A percentile compares a stretch with the other conserved stretches of the same genome.
Conservation (phyloP, 2,797 vertebrate genomes). For the Lacerta viridis region DNA sequence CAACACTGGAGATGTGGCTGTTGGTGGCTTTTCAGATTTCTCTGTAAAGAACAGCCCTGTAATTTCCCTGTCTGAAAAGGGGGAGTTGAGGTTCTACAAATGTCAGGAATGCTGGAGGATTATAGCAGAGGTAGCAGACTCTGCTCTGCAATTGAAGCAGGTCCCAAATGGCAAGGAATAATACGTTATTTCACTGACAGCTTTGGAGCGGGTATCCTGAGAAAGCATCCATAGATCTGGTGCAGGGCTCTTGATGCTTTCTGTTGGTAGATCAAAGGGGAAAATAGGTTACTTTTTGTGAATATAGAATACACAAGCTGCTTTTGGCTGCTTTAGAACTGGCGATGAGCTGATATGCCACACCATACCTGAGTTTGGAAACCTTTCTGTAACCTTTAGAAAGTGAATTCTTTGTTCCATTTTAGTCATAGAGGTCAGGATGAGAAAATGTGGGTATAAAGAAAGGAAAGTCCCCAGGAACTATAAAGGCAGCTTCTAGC, state of each 20-base stretch:
- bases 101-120: neutral
- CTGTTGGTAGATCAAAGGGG: conserved; percentile 20
- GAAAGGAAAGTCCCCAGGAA: neutral
- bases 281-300: conserved; percentile 25
- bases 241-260: neutral
- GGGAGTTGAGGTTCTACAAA: conserved; percentile 21
- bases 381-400: neutral
- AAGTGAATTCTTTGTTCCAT: neutral
- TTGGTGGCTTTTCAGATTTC: conserved; percentile 3
- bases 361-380: neutral
- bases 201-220: neutral
- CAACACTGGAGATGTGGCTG: neutral
- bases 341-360: neutral
- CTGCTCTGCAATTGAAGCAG: neutral
- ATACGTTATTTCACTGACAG: conserved; percentile 20
- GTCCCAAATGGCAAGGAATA: conserved; percentile 27
- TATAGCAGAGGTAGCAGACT: neutral
- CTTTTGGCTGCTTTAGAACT: conserved; percentile 6
- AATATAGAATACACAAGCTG: neutral
- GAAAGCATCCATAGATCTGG: neutral
- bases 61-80: conserved; percentile 43
- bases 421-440: neutral
- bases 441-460: neutral
- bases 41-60: conserved; percentile 15
- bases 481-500: neutral